phyloP scores from a whole-genome alignment of 2,797 vertebrate species.

The Pogonophryne albipinna region DNA sequence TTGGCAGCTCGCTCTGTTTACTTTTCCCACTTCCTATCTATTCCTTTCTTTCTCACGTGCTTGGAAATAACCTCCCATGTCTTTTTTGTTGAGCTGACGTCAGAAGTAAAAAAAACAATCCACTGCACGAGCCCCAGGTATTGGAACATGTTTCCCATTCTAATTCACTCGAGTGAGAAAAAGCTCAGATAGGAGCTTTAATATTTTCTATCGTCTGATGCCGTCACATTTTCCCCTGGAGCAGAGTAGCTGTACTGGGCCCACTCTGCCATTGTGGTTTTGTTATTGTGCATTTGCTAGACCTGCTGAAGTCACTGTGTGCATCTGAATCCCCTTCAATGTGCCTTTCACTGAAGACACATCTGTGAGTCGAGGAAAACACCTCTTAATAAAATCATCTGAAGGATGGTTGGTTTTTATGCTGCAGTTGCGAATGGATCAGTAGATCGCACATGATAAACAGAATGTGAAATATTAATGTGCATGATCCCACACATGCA shows the following conservation, averaged over 20 bases:
- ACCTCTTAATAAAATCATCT: neutral
- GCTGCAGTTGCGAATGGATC: neutral
- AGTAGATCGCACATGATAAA: neutral
- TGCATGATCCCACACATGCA: too few species aligned
- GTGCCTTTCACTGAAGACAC: neutral
- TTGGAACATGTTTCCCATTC: neutral
- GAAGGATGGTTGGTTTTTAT: neutral
- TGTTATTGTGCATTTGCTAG: slow-evolving; percentile 6
- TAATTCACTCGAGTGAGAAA: neutral
- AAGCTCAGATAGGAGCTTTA: slow-evolving; percentile 40
- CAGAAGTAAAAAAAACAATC: neutral
- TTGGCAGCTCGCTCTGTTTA: slow-evolving; percentile 64
- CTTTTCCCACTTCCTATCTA: slow-evolving; percentile 65
- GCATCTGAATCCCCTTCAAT: neutral
- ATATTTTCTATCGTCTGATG: slow-evolving; percentile 32
- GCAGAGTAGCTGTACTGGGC: slow-evolving; percentile 26
- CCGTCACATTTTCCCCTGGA: slow-evolving; percentile 15
- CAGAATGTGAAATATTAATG: neutral
- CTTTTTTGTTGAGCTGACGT: slow-evolving; percentile 12
- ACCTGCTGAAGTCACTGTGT: neutral
- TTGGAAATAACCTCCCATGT: slow-evolving; percentile 32
- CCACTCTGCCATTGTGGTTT: neutral
- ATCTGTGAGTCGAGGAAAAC: neutral
- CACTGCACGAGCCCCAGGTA: neutral
- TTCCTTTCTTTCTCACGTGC: slow-evolving; percentile 48